phyloP scores from a whole-genome alignment of 2,113 vertebrate species.

The Ammospiza nelsoni region DNA sequence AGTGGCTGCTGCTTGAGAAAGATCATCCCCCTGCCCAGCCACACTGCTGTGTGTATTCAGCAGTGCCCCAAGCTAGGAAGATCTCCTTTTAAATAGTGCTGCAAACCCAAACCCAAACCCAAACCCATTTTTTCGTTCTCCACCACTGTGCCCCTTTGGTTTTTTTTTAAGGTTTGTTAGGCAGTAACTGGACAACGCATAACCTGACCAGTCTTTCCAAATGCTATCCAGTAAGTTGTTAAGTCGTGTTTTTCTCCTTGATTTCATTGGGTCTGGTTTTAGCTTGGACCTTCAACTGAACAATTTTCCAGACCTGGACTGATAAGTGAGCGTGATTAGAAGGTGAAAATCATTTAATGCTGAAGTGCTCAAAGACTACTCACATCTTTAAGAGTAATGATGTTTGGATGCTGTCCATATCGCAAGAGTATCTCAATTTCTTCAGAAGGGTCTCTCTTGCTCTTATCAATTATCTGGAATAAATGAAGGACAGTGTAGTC shows the following conservation, averaged over 20 bases:
- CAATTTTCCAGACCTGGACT: not conserved
- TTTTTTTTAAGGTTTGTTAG: not conserved
- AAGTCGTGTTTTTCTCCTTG: not conserved
- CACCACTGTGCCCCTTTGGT: not conserved
- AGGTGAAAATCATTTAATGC: not conserved
- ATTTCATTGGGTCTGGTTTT: not conserved
- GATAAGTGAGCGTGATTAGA: not conserved
- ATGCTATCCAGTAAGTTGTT: not conserved
- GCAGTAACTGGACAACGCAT: not conserved
- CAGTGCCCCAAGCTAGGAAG: not conserved
- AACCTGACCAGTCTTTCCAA: not conserved
- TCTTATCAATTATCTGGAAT: conserved; percentile 89
- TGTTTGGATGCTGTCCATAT: conserved; percentile 95
- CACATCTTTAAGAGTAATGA: conserved; percentile 93
- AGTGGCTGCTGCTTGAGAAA: not conserved
- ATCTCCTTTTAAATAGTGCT: not conserved
- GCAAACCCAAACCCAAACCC: not conserved
- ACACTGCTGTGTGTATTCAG: not conserved
- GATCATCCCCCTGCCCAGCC: not conserved
- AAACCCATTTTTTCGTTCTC: not conserved
- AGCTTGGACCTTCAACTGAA: not conserved
- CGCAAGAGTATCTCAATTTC: conserved; percentile 94
- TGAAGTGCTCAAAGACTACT: conserved; percentile 57
- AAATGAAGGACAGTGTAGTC: not conserved
- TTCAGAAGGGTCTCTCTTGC: conserved; percentile 90